Percentiles rank a stretch among this genome's conserved stretches.
phyloP scores from a whole-genome alignment of 1,140 invertebrate species.

The Branchinecta lindahli region DNA sequence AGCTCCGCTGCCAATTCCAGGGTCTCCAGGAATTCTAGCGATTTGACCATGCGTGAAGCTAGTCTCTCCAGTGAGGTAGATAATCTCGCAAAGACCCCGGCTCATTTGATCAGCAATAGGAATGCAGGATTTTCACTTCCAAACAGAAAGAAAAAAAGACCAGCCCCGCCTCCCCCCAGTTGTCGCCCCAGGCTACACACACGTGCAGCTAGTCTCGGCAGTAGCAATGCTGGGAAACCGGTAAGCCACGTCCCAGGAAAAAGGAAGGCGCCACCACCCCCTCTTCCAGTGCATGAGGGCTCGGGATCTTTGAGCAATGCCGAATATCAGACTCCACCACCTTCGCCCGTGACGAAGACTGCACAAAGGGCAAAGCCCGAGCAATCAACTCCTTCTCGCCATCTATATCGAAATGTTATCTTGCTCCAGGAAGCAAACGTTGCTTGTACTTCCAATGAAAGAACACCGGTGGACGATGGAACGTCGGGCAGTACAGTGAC shows the following conservation, averaged over 20 bases:
- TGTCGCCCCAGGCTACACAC: not conserved
- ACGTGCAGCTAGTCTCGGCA: not conserved
- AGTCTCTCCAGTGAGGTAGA: no score
- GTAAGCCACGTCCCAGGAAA: constrained; percentile 51
- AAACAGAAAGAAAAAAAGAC: not conserved
- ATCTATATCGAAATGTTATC: not conserved
- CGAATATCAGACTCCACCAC: not conserved
- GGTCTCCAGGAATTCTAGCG: no score
- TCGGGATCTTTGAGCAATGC: not conserved
- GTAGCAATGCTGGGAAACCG: not conserved
- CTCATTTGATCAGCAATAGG: not conserved
- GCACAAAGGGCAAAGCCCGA: not conserved
- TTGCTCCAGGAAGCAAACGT: not conserved
- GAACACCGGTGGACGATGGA: not conserved
- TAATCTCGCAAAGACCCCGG: not conserved
- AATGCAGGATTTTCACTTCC: not conserved
- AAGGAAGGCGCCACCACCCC: constrained; percentile 50
- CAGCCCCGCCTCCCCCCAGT: not conserved
- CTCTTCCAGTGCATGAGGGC: constrained; percentile 24
- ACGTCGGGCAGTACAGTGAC: not conserved
- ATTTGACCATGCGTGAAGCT: no score
- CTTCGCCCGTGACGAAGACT: not conserved
- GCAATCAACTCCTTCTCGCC: not conserved
- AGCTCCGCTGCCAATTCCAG: no score
- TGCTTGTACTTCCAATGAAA: no score